These are phyloP conservation scores for Tetrao urogallus DNA, from an alignment of 2,113 vertebrate species.

Conservation along the genomic window DNA sequence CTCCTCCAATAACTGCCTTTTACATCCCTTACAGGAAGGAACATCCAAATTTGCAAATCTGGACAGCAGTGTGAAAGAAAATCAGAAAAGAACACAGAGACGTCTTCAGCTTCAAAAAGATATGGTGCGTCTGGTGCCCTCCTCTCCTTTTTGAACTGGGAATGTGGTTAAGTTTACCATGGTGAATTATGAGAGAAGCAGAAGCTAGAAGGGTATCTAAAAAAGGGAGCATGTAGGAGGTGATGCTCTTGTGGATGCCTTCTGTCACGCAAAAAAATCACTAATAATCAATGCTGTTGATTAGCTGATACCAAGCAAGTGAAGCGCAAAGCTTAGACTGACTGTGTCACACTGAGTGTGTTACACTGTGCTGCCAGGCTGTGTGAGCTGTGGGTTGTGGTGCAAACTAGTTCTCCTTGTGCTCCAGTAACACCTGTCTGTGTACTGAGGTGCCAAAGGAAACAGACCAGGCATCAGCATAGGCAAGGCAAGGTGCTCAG, in stretches of 20 bases:
- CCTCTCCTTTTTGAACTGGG: neutral
- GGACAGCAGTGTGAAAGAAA: conserved; percentile 93
- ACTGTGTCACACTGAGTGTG: neutral
- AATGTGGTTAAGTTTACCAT: neutral
- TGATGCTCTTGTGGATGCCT: neutral
- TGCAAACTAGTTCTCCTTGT: neutral
- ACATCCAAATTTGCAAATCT: conserved; percentile 95
- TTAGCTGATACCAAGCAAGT: neutral
- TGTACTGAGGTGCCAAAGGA: neutral
- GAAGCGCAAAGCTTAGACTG: neutral
- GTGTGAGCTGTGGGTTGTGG: too few relatives aligned
- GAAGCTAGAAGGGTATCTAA: neutral
- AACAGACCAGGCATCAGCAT: neutral
- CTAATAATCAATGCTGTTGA: neutral
- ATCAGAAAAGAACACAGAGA: conserved; percentile 93
- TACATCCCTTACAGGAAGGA: conserved; percentile 84
- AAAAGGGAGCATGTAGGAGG: neutral
- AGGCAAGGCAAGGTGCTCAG: neutral
- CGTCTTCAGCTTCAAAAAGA: conserved; percentile 91
- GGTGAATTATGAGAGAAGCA: neutral
- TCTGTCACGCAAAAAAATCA: neutral
- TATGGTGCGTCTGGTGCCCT: conserved; percentile 80
- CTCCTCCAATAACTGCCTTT: neutral
- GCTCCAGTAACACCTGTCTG: neutral
- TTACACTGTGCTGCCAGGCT: neutral